Conservation (phyloP, 2,797 vertebrate species). For the Gymnoscopelus microlampas region DNA sequence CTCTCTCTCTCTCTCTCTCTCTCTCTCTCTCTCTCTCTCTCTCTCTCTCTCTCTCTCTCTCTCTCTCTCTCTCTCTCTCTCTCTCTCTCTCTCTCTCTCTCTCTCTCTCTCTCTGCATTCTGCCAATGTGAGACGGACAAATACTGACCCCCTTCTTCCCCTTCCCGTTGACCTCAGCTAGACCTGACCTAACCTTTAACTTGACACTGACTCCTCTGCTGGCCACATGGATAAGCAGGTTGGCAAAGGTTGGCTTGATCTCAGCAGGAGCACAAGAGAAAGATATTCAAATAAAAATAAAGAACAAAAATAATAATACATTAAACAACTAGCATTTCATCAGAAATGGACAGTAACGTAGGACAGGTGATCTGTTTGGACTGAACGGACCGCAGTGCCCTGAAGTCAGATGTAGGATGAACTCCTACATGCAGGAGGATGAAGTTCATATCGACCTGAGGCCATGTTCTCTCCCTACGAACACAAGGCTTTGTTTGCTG, state of each 20-base stretch:
- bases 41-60: conserved; percentile 5
- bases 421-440: conserved; percentile 56
- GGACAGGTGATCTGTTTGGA: conserved; percentile 49
- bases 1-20: neutral
- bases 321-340: conserved; percentile 11
- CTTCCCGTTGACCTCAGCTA: conserved; percentile 44
- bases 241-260: neutral
- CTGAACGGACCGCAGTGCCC: conserved; percentile 38
- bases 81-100: conserved; percentile 4
- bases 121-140: no score
- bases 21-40: conserved; percentile 4
- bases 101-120: neutral
- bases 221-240: conserved; percentile 1
- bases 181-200: conserved; percentile 37
- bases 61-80: neutral
- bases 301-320: no score
- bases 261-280: neutral
- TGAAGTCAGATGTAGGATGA: conserved; percentile 38
- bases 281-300: neutral
- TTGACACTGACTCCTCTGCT: conserved; percentile 18
- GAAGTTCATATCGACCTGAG: conserved; percentile 54
- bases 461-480: conserved; percentile 1
- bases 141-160: neutral
- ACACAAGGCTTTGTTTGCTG: conserved; percentile 40
- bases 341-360: conserved; percentile 33